A percentile compares a stretch with the other conserved stretches of the same genome.
These are phyloP conservation scores for Brachyhypopomus gauderio DNA, from an alignment of 2,113 vertebrate species.

Conservation along the genomic window DNA sequence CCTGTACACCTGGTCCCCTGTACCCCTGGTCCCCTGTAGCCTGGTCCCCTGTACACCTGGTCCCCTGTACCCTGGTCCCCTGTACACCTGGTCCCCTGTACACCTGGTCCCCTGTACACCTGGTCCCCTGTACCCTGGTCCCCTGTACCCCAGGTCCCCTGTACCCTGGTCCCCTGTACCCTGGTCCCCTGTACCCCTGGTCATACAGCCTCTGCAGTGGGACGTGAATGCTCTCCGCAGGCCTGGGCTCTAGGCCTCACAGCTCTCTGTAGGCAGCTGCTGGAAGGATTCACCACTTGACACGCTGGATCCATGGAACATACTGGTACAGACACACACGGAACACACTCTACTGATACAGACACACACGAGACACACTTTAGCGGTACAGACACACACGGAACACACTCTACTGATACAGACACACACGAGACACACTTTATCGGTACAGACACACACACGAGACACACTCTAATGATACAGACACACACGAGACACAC, in stretches of 20 bases:
- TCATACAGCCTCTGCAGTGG: neutral
- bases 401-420: slow-evolving; percentile 10
- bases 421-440: slow-evolving; percentile 6
- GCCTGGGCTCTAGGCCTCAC: slow-evolving; percentile 28
- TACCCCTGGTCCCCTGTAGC: no score
- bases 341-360: neutral
- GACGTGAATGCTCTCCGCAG: neutral
- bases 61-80: no score
- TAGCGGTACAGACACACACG: neutral
- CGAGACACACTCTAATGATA: slow-evolving; percentile 12
- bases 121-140: no score
- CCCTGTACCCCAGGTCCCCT: no score
- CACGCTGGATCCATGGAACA: slow-evolving; percentile 51
- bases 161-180: no score
- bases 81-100: no score
- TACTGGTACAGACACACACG: slow-evolving; percentile 23
- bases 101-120: no score
- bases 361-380: no score
- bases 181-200: neutral
- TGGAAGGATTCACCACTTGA: slow-evolving; percentile 37
- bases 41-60: no score
- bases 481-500: slow-evolving; percentile 9
- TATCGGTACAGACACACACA: slow-evolving; percentile 11
- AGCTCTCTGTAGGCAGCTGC: slow-evolving; percentile 58
- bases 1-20: no score